phyloP scores from a whole-genome alignment of 2,113 vertebrate genomes.

The Phasianus colchicus region DNA sequence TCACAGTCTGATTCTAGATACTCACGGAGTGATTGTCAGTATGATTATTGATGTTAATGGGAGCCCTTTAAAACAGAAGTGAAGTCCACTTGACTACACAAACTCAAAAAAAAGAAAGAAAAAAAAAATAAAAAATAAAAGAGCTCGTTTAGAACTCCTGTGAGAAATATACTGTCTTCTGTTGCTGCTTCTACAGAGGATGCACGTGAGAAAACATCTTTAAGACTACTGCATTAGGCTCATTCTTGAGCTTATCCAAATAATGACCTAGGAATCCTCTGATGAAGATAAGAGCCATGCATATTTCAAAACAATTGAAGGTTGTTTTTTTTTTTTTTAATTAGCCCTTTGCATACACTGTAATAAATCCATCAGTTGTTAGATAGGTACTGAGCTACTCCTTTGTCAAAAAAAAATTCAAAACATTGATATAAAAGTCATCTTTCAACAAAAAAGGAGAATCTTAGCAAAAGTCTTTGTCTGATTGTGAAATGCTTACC shows the following conservation, averaged over 20 bases:
- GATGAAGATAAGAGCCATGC: rapidly evolving
- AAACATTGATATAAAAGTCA: not conserved
- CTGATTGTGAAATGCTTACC: not conserved
- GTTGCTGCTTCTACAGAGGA: not conserved
- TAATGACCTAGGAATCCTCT: not conserved
- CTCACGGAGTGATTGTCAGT: rapidly evolving
- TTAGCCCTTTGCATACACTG: not conserved
- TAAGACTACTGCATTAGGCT: not conserved
- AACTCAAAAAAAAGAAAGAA: not conserved
- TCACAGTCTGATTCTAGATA: not conserved
- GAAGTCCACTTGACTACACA: not conserved
- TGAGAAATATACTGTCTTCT: not conserved
- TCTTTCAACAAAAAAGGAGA: not conserved
- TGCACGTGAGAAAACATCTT: not conserved
- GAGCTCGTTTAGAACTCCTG: too few relatives aligned
- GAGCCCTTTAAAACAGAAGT: not conserved
- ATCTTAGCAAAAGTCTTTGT: not conserved
- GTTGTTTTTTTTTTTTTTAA: not conserved
- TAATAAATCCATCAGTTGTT: not conserved
- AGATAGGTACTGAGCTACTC: not conserved
- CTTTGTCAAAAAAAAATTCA: not conserved
- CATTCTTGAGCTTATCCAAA: not conserved
- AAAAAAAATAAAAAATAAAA: too few relatives aligned
- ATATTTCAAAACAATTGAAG: not conserved
- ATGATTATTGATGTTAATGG: not conserved